These are phyloP conservation scores for Lissonota sp. DNA, from an alignment of 2,888 invertebrate genomes.

Conservation along the genomic window DNA sequence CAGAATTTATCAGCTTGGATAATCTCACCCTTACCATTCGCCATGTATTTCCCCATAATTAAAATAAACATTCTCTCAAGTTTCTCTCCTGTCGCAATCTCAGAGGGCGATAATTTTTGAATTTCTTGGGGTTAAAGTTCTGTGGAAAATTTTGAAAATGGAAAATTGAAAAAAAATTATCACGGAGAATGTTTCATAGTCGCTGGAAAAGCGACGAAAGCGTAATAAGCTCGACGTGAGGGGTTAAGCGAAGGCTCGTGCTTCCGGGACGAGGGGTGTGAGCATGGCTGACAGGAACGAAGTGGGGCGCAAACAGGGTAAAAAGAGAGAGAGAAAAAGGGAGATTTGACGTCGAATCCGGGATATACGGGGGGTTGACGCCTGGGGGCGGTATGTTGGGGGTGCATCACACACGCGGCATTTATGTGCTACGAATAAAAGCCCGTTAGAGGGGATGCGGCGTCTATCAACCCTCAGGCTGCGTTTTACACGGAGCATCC, in stretches of 20 bases:
- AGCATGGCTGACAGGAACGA: constrained; percentile 47
- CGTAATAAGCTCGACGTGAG: constrained; percentile 76
- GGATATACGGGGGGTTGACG: constrained; percentile 51
- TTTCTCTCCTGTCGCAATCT: too few relatives aligned
- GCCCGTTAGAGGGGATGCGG: constrained; percentile 38
- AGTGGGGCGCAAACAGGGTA: constrained; percentile 42
- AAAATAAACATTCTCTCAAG: too few relatives aligned
- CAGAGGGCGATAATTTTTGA: too few relatives aligned
- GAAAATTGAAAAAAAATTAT: too few relatives aligned
- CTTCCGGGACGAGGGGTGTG: constrained; percentile 64
- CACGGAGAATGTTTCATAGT: too few relatives aligned
- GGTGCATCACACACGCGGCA: constrained; percentile 75
- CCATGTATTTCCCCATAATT: too few relatives aligned
- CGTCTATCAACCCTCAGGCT: constrained; percentile 2
- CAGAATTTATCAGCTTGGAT: too few relatives aligned
- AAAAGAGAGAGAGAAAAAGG: constrained; percentile 39
- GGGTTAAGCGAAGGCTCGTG: constrained; percentile 72
- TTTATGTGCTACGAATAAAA: constrained; percentile 61
- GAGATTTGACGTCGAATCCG: constrained; percentile 14
- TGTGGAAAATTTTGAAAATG: too few relatives aligned
- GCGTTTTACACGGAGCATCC: constrained; percentile 28
- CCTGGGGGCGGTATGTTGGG: constrained; percentile 77
- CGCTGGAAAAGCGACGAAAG: constrained; percentile 7
- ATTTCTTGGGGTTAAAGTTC: too few relatives aligned
- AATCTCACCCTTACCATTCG: too few relatives aligned